These are phyloP conservation scores for Dallia pectoralis DNA, from an alignment of 2,797 vertebrate species.

Conservation along the genomic window DNA sequence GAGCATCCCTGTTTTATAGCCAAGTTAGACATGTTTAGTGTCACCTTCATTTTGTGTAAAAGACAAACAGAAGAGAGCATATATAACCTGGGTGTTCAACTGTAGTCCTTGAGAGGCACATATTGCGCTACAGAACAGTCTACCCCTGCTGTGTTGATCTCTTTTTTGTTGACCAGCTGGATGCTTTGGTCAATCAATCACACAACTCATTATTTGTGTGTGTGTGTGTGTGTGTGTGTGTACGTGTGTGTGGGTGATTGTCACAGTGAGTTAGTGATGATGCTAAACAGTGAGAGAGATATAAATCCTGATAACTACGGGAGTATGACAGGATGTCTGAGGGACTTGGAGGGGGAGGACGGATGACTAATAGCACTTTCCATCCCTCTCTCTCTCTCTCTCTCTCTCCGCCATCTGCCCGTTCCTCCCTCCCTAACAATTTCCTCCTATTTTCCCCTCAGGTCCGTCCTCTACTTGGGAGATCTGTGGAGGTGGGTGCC, in stretches of 20 bases:
- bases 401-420: neutral
- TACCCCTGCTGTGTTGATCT: neutral
- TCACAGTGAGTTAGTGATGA: neutral
- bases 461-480: neutral
- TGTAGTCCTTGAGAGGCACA: neutral
- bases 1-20: too few relatives aligned
- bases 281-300: neutral
- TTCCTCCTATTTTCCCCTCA: neutral
- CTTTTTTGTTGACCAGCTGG: neutral
- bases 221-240: constrained; percentile 2
- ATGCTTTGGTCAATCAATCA: constrained; percentile 1
- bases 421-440: neutral
- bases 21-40: neutral
- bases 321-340: neutral
- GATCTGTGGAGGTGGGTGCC: neutral
- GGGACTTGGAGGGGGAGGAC: neutral
- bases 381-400: neutral
- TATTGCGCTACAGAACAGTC: neutral
- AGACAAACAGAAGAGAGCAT: neutral
- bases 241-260: neutral
- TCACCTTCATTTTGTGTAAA: neutral
- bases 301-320: neutral
- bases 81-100: neutral
- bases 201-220: constrained; percentile 1
- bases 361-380: constrained; percentile 5